These are phyloP conservation scores for Ceryle rudis DNA, from an alignment of 2,797 vertebrate species.

Conservation along the genomic window DNA sequence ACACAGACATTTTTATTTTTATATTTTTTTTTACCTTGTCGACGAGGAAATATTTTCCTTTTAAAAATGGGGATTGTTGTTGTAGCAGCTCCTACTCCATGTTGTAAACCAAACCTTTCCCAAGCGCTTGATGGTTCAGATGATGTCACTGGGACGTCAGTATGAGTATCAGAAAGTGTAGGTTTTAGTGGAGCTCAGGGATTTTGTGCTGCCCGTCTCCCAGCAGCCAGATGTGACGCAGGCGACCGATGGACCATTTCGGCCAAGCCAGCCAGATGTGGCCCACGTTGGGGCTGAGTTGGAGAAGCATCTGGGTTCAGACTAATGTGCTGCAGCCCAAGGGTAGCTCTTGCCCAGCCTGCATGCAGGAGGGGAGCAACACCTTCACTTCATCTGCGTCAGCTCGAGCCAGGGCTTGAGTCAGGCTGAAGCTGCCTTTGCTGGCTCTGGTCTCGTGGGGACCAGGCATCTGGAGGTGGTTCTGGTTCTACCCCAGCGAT, in stretches of 20 bases:
- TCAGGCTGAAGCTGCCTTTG: background rate
- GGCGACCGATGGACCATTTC: fast-evolving
- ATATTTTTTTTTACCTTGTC: background rate
- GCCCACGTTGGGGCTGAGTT: fast-evolving
- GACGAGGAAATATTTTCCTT: background rate
- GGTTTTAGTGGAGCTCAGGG: background rate
- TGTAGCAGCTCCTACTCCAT: background rate
- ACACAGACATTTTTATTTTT: fast-evolving
- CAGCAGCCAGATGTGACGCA: fast-evolving
- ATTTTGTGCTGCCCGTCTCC: background rate
- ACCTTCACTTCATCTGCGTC: background rate
- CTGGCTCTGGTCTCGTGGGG: background rate
- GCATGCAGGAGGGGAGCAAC: background rate
- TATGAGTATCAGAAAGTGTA: fast-evolving
- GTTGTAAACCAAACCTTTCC: background rate
- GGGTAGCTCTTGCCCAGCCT: background rate
- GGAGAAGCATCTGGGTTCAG: background rate
- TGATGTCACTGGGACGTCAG: background rate
- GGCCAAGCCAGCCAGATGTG: background rate
- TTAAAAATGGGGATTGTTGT: background rate
- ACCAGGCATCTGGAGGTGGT: background rate
- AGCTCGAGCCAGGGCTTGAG: fast-evolving
- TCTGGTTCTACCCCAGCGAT: fast-evolving
- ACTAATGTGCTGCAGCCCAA: fast-evolving
- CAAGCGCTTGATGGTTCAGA: fast-evolving